Percentiles rank a stretch among this genome's conserved stretches.
phyloP scores from a whole-genome alignment of 2,888 invertebrate genomes.

The Salpingus planirostris region DNA sequence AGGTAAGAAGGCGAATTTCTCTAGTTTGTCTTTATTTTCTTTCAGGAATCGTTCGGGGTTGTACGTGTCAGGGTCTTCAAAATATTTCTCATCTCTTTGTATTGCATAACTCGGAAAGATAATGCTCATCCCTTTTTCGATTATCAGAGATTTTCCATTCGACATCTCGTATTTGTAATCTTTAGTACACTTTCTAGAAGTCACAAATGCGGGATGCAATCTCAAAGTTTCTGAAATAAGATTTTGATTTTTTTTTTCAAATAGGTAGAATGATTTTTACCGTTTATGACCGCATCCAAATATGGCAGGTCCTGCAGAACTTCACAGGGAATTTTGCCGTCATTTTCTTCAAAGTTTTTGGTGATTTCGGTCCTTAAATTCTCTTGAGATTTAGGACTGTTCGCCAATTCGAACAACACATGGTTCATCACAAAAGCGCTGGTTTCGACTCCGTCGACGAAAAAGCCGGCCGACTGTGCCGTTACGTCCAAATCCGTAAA shows the following conservation, averaged over 20 bases:
- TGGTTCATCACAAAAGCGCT: constrained; percentile 38
- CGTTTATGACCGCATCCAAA: constrained; percentile 39
- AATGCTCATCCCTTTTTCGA: constrained; percentile 17
- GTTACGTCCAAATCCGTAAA: constrained; percentile 28
- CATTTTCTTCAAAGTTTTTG: constrained; percentile 24
- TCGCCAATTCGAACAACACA: constrained; percentile 36
- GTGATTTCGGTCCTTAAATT: constrained; percentile 38
- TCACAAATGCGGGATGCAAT: constrained; percentile 23
- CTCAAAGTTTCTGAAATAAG: constrained; percentile 17
- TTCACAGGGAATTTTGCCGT: constrained; percentile 38
- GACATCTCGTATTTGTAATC: constrained; percentile 17
- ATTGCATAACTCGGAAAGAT: constrained; percentile 17
- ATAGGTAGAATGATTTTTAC: constrained; percentile 17
- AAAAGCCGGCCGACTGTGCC: constrained; percentile 40
- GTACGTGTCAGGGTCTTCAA: constrained; percentile 17
- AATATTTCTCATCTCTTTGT: constrained; percentile 19
- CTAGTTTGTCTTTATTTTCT: constrained; percentile 23
- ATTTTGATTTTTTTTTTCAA: background rate
- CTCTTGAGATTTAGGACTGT: constrained; percentile 36
- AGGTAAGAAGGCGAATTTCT: constrained; percentile 25
- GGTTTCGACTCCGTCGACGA: constrained; percentile 43
- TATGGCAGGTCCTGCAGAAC: constrained; percentile 40
- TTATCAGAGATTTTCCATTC: constrained; percentile 10
- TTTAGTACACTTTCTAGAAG: constrained; percentile 21
- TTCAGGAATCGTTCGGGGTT: constrained; percentile 22